Evolutionary conservation across 1,140 invertebrate species (phyloP).

Genomic region (Myzus persicae): DNA sequence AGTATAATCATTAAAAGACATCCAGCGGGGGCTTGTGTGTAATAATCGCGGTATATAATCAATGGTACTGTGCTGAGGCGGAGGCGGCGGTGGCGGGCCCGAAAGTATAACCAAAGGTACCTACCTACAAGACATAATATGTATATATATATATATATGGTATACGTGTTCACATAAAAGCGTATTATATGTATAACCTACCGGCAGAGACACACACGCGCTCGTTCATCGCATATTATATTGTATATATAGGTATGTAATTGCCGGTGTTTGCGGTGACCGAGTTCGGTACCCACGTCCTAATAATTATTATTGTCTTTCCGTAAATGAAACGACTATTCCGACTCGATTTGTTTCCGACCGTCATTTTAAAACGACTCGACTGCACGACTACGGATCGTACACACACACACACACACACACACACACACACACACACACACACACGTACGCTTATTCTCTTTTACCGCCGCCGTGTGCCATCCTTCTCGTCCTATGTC

Average conservation of each 20-base stretch:
- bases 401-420: not conserved
- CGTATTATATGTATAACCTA: not conserved
- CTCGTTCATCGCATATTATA: not conserved
- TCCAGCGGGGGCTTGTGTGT: conserved; percentile 33
- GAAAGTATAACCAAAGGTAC: not conserved
- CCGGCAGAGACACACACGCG: not conserved
- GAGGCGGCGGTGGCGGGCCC: not conserved
- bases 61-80: not conserved
- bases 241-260: not conserved
- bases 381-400: not conserved
- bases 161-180: not conserved
- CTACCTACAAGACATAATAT: not conserved
- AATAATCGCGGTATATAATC: conserved; percentile 38
- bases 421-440: too few species aligned
- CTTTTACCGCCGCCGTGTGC: too few species aligned
- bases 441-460: not conserved
- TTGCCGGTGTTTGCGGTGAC: conserved; percentile 31
- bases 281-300: conserved; percentile 26
- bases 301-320: conserved; percentile 40
- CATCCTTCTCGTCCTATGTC: conserved; percentile 10
- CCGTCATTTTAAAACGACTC: not conserved
- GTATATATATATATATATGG: not conserved
- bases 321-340: conserved; percentile 42
- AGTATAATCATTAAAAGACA: conserved; percentile 25
- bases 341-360: conserved; percentile 5